Conservation (phyloP, 2,113 vertebrate genomes). For the Coryphaenoides rupestris region DNA sequence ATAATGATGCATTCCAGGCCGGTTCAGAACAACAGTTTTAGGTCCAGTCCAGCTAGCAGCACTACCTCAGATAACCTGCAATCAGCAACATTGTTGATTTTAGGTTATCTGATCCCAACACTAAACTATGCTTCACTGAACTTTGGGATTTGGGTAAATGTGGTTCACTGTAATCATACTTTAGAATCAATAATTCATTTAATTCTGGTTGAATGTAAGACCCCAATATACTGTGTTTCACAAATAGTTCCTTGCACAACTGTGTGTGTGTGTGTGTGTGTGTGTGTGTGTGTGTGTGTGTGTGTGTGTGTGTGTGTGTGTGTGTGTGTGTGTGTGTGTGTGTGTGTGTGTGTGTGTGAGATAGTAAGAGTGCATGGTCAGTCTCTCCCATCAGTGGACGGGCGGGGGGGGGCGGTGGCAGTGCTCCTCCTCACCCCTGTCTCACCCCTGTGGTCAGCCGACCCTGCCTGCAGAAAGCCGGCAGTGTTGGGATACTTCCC, state of each 20-base stretch:
- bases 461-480: constrained; percentile 66
- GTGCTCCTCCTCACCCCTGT: constrained; percentile 63
- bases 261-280: constrained; percentile 1
- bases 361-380: too few relatives aligned
- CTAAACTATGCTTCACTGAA: background rate
- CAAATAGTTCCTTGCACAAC: too few relatives aligned
- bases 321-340: too few relatives aligned
- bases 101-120: too few relatives aligned
- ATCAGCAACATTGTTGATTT: background rate
- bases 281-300: constrained; percentile 15
- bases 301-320: background rate
- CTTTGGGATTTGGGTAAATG: too few relatives aligned
- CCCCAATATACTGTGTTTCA: too few relatives aligned
- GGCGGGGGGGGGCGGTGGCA: too few relatives aligned
- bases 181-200: too few relatives aligned
- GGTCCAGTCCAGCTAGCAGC: background rate
- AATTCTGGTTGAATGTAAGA: too few relatives aligned
- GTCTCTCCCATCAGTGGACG: too few relatives aligned
- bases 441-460: constrained; percentile 64
- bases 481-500: constrained; percentile 71
- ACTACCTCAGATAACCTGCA: background rate
- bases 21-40: constrained; percentile 9
- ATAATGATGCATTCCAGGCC: constrained; percentile 18
- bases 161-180: too few relatives aligned
- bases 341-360: too few relatives aligned